Evolutionary conservation across 2,113 vertebrate genomes (phyloP).

Genomic region (Microcebus ravelobensis): DNA sequence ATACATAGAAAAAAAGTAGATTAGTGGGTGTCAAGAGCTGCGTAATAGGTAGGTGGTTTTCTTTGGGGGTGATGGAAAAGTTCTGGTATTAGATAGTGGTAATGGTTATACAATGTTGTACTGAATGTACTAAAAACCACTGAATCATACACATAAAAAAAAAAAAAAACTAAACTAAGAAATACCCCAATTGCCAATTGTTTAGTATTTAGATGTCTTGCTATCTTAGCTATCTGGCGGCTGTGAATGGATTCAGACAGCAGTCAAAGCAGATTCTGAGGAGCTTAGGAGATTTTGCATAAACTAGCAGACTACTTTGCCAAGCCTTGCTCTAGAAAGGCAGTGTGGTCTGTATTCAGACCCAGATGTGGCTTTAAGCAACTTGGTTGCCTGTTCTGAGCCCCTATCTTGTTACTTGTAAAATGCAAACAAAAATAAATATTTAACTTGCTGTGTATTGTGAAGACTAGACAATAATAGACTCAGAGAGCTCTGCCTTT

Average conservation of each 20-base stretch:
- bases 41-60: not conserved
- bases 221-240: not conserved
- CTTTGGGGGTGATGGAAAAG: not conserved
- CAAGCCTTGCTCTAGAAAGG: not conserved
- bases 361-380: not conserved
- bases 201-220: not conserved
- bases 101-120: not conserved
- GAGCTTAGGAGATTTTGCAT: not conserved
- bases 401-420: not conserved
- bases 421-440: not conserved
- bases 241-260: not conserved
- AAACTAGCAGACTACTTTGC: not conserved
- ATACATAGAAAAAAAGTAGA: not conserved
- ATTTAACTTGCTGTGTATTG: not conserved
- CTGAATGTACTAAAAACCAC: not conserved
- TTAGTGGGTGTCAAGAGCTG: not conserved
- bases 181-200: not conserved
- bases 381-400: not conserved
- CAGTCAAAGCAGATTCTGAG: not conserved
- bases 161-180: slow-evolving; percentile 35
- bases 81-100: not conserved
- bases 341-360: not conserved
- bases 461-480: not conserved
- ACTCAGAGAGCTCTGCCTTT: not conserved
- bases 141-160: not conserved